Conservation (phyloP, 2,113 vertebrate species). For the Numenius arquata region DNA sequence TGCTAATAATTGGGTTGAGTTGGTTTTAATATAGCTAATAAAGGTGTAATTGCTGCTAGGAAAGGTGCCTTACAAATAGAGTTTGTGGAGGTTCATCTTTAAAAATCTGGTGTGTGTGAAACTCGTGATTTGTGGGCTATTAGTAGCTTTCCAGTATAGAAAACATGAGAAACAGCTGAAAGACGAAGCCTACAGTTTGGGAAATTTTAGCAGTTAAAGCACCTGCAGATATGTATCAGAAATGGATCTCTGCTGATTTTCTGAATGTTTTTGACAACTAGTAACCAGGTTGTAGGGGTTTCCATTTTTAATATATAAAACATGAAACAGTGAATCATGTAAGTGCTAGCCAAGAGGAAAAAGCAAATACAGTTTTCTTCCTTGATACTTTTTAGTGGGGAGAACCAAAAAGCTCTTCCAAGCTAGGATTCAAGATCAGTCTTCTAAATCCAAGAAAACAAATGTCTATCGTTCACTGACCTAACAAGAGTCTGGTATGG, state of each 20-base stretch:
- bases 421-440: not conserved
- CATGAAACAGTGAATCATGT: not conserved
- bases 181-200: not conserved
- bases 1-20: not conserved
- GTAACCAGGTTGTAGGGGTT: not conserved
- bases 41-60: not conserved
- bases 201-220: not conserved
- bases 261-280: not conserved
- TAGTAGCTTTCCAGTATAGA: not conserved
- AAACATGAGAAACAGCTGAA: not conserved
- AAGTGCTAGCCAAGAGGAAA: not conserved
- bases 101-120: not conserved
- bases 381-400: not conserved
- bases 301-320: not conserved
- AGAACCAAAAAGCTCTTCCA: not conserved
- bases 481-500: not conserved
- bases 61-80: not conserved
- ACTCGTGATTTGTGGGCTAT: not conserved
- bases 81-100: not conserved
- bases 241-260: not conserved
- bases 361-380: not conserved
- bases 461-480: fast-evolving
- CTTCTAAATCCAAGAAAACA: not conserved
- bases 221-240: not conserved
- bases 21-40: not conserved